Percentiles rank a stretch among this genome's conserved stretches.
These are phyloP conservation scores for Spodoptera litura DNA, from an alignment of 1,140 invertebrate genomes.

Conservation along the genomic window DNA sequence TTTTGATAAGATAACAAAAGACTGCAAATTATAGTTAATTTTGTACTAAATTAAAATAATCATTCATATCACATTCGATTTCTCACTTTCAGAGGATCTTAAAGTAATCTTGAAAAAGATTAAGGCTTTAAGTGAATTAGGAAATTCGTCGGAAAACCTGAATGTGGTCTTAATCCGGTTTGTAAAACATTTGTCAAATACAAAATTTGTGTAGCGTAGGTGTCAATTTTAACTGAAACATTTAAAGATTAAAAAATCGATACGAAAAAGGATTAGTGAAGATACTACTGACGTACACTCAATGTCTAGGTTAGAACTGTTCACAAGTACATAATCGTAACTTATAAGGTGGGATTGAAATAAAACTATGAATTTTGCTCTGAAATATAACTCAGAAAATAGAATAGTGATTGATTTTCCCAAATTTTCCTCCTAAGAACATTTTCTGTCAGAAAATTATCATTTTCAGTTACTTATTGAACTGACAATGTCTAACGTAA, in stretches of 20 bases:
- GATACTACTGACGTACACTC: background rate
- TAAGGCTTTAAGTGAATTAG: no score
- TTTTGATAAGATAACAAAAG: slow-evolving; percentile 20
- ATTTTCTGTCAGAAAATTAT: background rate
- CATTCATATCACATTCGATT: no score
- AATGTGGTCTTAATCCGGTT: slow-evolving; percentile 1
- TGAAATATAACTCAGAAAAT: background rate
- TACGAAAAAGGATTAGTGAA: slow-evolving; percentile 5
- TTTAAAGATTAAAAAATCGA: slow-evolving; percentile 11
- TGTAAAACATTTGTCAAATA: background rate
- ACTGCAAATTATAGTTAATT: slow-evolving; percentile 12
- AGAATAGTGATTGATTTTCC: background rate
- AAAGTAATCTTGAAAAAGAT: no score
- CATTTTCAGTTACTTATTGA: background rate
- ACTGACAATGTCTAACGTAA: background rate
- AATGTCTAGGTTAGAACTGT: background rate
- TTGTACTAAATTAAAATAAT: no score
- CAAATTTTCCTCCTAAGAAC: background rate
- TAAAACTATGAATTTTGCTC: background rate
- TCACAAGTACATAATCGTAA: background rate
- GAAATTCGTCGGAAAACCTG: background rate
- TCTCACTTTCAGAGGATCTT: no score
- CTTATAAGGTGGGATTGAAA: background rate
- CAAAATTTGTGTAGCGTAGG: background rate
- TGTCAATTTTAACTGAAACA: slow-evolving; percentile 1